Conservation (phyloP, 2,113 vertebrate species). For the Dasypus novemcinctus region DNA sequence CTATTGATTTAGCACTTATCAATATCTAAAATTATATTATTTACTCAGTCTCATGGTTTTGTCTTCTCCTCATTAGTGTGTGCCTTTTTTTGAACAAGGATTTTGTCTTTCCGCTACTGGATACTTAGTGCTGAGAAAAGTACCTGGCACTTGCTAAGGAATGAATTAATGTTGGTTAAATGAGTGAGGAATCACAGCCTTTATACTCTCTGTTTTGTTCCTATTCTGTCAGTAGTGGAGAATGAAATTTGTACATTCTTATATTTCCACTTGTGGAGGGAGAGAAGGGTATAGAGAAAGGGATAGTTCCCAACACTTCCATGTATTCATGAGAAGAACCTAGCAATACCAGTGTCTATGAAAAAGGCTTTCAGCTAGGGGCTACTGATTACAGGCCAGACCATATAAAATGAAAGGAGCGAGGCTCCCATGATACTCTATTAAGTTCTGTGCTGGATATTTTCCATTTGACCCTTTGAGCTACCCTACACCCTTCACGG, state of each 20-base stretch:
- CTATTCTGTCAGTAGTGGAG: background rate
- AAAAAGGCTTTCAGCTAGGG: background rate
- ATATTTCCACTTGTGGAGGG: background rate
- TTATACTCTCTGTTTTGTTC: background rate
- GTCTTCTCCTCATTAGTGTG: background rate
- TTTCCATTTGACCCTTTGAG: conserved; percentile 10
- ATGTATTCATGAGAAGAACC: background rate
- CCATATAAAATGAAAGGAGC: background rate
- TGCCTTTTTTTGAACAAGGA: conserved; percentile 15
- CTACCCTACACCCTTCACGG: background rate
- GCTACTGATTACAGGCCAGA: background rate
- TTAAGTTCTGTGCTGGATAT: background rate
- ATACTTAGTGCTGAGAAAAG: background rate
- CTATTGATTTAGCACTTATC: background rate
- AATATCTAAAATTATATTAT: background rate
- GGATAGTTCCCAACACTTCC: background rate
- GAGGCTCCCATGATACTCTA: background rate
- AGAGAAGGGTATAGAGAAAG: background rate
- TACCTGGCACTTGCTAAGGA: conserved; percentile 5
- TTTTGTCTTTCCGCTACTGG: background rate
- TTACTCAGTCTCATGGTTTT: background rate
- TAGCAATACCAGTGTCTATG: background rate
- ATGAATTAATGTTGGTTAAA: background rate
- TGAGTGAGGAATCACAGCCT: background rate
- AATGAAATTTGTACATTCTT: background rate